Percentiles rank a stretch among this genome's conserved stretches.
Evolutionary conservation across 1,140 invertebrate species (phyloP).

Genomic region (Drosophila melanogaster): DNA sequence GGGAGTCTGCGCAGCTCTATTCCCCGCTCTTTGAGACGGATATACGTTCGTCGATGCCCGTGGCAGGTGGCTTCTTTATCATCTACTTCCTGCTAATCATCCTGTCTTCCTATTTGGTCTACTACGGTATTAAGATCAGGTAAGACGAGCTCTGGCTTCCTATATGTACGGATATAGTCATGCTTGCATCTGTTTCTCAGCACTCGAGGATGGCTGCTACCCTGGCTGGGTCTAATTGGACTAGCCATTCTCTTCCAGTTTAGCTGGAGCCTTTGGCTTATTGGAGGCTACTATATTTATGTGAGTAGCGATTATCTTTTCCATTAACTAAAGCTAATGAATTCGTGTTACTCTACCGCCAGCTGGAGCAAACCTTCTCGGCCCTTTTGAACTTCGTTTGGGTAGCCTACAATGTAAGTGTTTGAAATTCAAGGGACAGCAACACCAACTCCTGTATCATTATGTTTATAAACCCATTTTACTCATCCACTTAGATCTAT

Average conservation of each 20-base stretch:
- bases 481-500: slow-evolving; percentile 88
- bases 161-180: too few species aligned
- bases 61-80: slow-evolving; percentile 90
- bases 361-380: slow-evolving; percentile 92
- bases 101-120: slow-evolving; percentile 87
- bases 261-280: slow-evolving; percentile 92
- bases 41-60: slow-evolving; percentile 89
- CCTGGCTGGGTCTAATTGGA: slow-evolving; percentile 91
- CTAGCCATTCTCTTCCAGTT: slow-evolving; percentile 91
- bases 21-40: slow-evolving; percentile 95
- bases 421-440: too few species aligned
- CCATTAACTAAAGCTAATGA: not conserved
- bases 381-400: slow-evolving; percentile 91
- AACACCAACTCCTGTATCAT: not conserved
- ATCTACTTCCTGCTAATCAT: slow-evolving; percentile 90
- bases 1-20: slow-evolving; percentile 94
- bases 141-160: slow-evolving; percentile 45
- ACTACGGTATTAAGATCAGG: slow-evolving; percentile 85
- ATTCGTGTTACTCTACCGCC: slow-evolving; percentile 48
- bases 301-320: slow-evolving; percentile 86
- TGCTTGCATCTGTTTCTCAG: slow-evolving; percentile 17
- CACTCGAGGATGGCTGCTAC: slow-evolving; percentile 90
- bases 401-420: slow-evolving; percentile 93
- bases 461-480: not conserved
- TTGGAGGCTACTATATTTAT: slow-evolving; percentile 95